phyloP scores from a whole-genome alignment of 2,888 invertebrate species.

The Rhagium mordax region DNA sequence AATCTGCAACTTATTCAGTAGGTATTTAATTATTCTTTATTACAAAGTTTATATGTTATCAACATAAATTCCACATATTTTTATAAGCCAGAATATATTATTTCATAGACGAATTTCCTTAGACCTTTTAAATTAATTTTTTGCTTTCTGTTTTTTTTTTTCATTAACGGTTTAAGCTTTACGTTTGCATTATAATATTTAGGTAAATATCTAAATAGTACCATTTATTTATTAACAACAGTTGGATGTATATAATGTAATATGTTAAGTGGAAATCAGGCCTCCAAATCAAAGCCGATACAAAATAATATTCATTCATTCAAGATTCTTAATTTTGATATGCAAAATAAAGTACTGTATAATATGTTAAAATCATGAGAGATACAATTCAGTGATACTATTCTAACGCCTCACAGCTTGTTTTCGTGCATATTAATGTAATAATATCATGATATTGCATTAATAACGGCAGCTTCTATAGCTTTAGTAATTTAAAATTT shows the following conservation, averaged over 20 bases:
- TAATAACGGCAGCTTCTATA: neutral
- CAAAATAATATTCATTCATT: constrained; percentile 17
- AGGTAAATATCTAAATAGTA: too few species aligned
- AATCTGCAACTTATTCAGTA: too few species aligned
- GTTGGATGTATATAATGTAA: neutral
- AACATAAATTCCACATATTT: too few species aligned
- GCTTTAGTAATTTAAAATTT: neutral
- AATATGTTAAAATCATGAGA: constrained; percentile 37
- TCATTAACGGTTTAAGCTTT: too few species aligned
- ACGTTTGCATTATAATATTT: too few species aligned
- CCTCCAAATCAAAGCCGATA: constrained; percentile 21
- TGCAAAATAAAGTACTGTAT: constrained; percentile 36
- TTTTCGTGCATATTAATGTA: constrained; percentile 38
- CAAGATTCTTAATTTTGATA: constrained; percentile 30
- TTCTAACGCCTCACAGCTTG: constrained; percentile 43
- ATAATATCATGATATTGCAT: neutral
- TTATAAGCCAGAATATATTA: too few species aligned
- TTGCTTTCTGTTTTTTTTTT: too few species aligned
- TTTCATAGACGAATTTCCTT: too few species aligned
- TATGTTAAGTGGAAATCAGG: neutral
- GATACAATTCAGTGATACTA: constrained; percentile 40
- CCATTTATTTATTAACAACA: neutral
- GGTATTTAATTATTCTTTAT: too few species aligned
- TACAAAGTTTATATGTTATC: too few species aligned
- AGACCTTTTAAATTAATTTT: too few species aligned